Conservation (phyloP, 1,140 invertebrate genomes). For the Harlomillsia oculata region DNA sequence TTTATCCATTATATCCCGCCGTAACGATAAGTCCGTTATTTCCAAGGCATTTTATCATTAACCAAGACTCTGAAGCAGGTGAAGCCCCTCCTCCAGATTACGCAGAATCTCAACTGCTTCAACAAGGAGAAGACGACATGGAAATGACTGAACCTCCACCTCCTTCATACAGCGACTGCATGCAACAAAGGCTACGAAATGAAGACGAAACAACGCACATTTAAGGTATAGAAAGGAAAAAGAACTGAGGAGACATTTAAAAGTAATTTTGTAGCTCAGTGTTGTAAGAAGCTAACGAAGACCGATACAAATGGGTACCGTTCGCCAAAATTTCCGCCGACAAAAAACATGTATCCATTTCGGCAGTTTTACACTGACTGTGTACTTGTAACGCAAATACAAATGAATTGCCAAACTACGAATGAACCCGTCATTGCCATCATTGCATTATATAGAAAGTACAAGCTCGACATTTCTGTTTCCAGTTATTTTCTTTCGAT, state of each 20-base stretch:
- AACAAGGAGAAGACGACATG: not conserved
- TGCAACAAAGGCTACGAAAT: not conserved
- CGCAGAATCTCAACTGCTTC: conserved; percentile 4
- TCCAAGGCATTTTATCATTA: not conserved
- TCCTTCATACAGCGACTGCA: conserved; percentile 8
- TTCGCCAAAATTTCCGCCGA: no score
- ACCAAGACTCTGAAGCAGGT: not conserved
- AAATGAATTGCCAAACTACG: no score
- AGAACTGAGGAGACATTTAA: not conserved
- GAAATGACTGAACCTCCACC: conserved; percentile 7
- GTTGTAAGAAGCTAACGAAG: not conserved
- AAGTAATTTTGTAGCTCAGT: not conserved
- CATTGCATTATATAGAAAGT: no score
- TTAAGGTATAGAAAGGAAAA: not conserved
- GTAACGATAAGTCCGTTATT: conserved; percentile 2
- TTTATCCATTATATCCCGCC: not conserved
- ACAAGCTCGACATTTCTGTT: no score
- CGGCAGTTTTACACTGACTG: no score
- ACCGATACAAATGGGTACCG: no score
- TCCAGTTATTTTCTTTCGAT: no score
- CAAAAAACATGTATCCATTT: no score
- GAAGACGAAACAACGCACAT: not conserved
- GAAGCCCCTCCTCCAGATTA: conserved; percentile 16
- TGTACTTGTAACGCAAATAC: no score
- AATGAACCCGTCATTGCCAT: no score